Evolutionary conservation across 1,140 invertebrate species (phyloP).

Genomic region (Brachionus manjavacas): DNA sequence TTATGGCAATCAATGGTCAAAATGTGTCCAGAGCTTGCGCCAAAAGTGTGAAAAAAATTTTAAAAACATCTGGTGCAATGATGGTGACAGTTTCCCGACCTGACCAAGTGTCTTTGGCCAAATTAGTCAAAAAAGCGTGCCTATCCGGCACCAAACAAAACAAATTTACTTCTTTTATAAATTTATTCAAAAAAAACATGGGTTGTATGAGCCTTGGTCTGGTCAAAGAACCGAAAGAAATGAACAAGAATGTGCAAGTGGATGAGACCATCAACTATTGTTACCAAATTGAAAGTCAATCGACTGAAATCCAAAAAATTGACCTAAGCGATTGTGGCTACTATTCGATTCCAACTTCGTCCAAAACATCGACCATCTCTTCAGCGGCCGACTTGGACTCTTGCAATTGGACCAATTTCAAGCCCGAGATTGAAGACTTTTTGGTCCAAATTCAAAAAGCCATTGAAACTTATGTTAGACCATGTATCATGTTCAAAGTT

Average conservation of each 20-base stretch:
- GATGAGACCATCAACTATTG: neutral
- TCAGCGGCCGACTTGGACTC: neutral
- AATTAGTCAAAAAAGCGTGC: neutral
- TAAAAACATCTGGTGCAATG: neutral
- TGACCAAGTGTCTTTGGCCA: neutral
- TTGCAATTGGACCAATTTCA: neutral
- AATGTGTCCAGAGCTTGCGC: constrained; percentile 31
- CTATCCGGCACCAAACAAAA: neutral
- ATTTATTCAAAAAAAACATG: constrained; percentile 7
- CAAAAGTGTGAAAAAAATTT: constrained; percentile 24
- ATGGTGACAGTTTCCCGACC: neutral
- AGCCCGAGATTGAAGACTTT: neutral
- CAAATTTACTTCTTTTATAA: neutral
- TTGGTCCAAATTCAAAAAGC: neutral
- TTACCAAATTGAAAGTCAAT: neutral
- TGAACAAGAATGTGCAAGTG: neutral
- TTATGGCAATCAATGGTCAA: constrained; percentile 14
- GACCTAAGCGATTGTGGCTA: constrained; percentile 24
- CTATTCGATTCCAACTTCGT: constrained; percentile 21
- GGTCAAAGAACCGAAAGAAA: neutral
- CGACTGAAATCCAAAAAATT: neutral
- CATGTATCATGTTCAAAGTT: constrained; percentile 29
- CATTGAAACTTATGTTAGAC: constrained; percentile 21
- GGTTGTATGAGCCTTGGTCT: neutral
- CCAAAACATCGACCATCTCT: neutral